These are phyloP conservation scores for Nicator chloris DNA, from an alignment of 2,113 vertebrate species.

Conservation along the genomic window DNA sequence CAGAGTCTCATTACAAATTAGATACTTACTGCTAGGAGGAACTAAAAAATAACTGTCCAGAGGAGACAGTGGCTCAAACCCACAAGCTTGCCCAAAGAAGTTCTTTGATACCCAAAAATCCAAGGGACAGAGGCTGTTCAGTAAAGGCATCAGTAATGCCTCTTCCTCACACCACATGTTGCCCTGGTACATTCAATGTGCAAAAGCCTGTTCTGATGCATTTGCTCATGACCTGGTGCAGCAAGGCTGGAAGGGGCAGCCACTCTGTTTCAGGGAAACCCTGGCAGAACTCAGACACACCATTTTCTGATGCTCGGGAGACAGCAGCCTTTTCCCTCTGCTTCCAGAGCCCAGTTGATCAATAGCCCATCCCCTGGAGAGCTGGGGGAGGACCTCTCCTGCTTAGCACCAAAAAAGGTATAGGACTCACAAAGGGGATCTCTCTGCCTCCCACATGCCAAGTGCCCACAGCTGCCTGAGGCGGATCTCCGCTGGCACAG, in stretches of 20 bases:
- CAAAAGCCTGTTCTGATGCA: neutral
- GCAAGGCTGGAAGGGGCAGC: neutral
- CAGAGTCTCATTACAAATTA: neutral
- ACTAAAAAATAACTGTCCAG: neutral
- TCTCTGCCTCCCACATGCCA: neutral
- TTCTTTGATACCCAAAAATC: neutral
- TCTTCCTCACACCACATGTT: neutral
- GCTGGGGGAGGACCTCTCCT: neutral
- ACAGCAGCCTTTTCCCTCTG: neutral
- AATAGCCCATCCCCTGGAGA: neutral
- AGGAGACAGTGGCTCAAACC: neutral
- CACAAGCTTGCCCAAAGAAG: accelerated
- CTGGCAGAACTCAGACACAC: neutral
- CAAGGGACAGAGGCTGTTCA: neutral
- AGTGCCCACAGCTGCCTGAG: neutral
- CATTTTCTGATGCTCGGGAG: accelerated
- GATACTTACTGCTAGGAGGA: neutral
- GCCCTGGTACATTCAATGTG: neutral
- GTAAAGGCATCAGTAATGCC: neutral
- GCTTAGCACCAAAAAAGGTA: conserved; percentile 40
- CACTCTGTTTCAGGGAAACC: neutral
- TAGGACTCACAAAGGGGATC: conserved; percentile 42
- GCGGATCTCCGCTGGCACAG: neutral
- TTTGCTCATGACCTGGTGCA: neutral
- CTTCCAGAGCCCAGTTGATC: neutral